Conservation (phyloP, 1,140 invertebrate species). For the Limonius californicus region DNA sequence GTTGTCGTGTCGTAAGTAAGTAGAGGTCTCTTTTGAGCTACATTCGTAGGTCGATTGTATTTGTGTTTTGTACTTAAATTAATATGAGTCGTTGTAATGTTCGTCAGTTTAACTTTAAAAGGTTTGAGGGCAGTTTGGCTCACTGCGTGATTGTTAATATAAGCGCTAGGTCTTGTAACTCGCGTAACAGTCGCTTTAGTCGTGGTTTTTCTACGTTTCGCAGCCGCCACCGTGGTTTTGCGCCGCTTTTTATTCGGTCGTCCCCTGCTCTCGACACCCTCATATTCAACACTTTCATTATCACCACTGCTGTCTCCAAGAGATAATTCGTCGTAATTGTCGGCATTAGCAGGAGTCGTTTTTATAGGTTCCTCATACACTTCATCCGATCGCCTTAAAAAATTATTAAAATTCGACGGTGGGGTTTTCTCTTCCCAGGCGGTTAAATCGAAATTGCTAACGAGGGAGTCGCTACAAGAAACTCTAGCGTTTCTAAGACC, state of each 20-base stretch:
- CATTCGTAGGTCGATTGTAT: neutral
- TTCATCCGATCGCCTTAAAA: slow-evolving; percentile 1
- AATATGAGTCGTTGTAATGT: neutral
- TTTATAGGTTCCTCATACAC: neutral
- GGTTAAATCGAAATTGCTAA: slow-evolving; percentile 67
- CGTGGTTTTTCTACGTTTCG: too few relatives aligned
- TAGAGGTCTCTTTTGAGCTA: neutral
- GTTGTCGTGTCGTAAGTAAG: neutral
- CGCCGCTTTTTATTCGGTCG: neutral
- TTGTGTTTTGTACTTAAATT: neutral
- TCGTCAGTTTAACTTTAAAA: neutral
- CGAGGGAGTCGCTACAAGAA: slow-evolving; percentile 62
- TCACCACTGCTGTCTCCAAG: neutral
- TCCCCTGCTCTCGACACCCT: neutral
- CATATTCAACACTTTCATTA: neutral
- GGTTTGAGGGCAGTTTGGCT: neutral
- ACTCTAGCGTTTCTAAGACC: slow-evolving; percentile 60
- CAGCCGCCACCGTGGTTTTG: neutral
- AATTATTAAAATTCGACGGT: neutral
- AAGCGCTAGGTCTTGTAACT: neutral
- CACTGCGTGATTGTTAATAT: neutral
- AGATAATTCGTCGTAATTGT: neutral
- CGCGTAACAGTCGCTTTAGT: too few relatives aligned
- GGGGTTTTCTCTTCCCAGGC: slow-evolving; percentile 55
- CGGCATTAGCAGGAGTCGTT: too few relatives aligned